phyloP scores from a whole-genome alignment of 2,113 vertebrate species.

The Corvus hawaiiensis region DNA sequence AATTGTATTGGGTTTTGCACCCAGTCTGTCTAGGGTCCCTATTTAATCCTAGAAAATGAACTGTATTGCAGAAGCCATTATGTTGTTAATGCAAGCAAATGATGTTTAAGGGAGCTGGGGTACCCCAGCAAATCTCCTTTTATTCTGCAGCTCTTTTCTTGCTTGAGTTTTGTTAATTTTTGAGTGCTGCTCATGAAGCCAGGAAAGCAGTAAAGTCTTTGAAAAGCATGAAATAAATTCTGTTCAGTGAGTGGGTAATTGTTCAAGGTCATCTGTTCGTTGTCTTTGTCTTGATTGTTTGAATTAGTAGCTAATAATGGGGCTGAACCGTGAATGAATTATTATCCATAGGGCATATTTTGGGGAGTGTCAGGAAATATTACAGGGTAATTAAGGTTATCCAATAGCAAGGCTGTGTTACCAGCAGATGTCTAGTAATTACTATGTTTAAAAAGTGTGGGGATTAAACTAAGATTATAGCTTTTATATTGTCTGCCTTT shows the following conservation, averaged over 20 bases:
- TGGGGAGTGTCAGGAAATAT: conserved; percentile 79
- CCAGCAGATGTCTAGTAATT: conserved; percentile 81
- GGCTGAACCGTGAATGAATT: conserved; percentile 76
- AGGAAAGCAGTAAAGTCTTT: conserved; percentile 52
- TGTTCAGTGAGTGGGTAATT: conserved; percentile 68
- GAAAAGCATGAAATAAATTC: conserved; percentile 74
- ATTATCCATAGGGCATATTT: conserved; percentile 76
- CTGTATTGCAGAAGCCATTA: not conserved
- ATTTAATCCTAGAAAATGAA: not conserved
- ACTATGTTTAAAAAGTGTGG: conserved; percentile 76
- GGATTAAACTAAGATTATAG: conserved; percentile 78
- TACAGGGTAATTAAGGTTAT: conserved; percentile 77
- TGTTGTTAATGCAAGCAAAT: not conserved
- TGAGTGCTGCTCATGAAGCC: conserved; percentile 26
- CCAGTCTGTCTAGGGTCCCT: not conserved
- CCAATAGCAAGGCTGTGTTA: conserved; percentile 75
- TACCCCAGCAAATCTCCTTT: conserved; percentile 10
- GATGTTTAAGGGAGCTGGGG: not conserved
- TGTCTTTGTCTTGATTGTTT: conserved; percentile 76
- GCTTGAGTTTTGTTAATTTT: conserved; percentile 44
- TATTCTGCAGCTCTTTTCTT: not conserved
- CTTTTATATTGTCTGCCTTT: conserved; percentile 78
- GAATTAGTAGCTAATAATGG: conserved; percentile 78
- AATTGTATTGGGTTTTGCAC: not conserved
- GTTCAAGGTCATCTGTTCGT: conserved; percentile 75